Evolutionary conservation across 1,140 invertebrate genomes (phyloP).

Genomic region (Euwallacea fornicatus): DNA sequence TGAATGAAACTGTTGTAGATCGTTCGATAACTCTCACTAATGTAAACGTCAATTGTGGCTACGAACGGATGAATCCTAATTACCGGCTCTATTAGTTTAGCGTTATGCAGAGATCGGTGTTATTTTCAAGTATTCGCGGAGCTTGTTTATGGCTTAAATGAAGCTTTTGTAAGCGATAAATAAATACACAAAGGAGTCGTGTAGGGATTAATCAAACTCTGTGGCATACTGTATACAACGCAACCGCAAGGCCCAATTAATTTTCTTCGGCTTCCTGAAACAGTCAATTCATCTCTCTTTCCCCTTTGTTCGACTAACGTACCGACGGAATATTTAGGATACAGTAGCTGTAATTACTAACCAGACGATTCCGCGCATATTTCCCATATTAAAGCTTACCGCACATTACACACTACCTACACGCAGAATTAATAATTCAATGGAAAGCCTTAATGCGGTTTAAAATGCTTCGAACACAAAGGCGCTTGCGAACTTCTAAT

Average conservation of each 20-base stretch:
- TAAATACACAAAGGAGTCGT: no score
- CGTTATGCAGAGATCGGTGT: no score
- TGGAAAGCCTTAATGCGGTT: no score
- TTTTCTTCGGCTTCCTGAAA: constrained; percentile 15
- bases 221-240: no score
- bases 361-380: constrained; percentile 2
- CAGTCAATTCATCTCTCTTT: constrained; percentile 16
- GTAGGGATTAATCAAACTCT: no score
- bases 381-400: not conserved
- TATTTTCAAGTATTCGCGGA: no score
- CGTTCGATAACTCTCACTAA: constrained; percentile 6
- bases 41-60: constrained; percentile 6
- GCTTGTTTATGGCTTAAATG: no score
- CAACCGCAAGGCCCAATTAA: constrained; percentile 7
- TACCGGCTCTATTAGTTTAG: not conserved
- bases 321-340: constrained; percentile 15
- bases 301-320: not conserved
- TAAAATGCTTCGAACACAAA: no score
- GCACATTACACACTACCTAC: no score
- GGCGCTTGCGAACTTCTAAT: no score
- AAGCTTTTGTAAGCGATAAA: no score
- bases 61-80: constrained; percentile 2
- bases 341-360: constrained; percentile 15
- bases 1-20: constrained; percentile 1
- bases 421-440: no score